A percentile compares a stretch with the other conserved stretches of the same genome.
Conservation (phyloP, 2,888 invertebrate species). For the Nomada goodeniana region DNA sequence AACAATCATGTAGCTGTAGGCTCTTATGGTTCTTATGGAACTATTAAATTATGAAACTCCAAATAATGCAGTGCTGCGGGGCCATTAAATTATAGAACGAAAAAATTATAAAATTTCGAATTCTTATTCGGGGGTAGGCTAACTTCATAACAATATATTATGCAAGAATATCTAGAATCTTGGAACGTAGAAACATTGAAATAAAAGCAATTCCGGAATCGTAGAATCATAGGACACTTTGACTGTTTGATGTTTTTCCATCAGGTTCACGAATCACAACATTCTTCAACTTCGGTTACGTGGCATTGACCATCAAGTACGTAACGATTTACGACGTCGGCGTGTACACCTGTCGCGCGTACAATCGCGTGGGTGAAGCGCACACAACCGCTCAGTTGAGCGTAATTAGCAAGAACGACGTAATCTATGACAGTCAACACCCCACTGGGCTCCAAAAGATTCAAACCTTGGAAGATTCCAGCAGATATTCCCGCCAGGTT, state of each 20-base stretch:
- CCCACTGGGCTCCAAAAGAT: constrained; percentile 96
- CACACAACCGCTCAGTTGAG: constrained; percentile 92
- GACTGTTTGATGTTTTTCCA: background rate
- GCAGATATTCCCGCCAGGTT: constrained; percentile 88
- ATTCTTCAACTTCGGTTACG: constrained; percentile 97
- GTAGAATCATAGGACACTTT: too few relatives aligned
- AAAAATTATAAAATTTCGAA: background rate
- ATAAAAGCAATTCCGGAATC: background rate
- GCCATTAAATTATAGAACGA: background rate
- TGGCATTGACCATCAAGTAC: constrained; percentile 96
- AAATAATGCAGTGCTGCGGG: background rate
- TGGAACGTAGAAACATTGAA: too few relatives aligned
- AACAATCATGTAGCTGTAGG: background rate
- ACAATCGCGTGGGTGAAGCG: constrained; percentile 94
- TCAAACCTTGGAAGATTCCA: constrained; percentile 94
- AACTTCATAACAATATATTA: too few relatives aligned
- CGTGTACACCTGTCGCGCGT: constrained; percentile 94
- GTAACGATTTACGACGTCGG: constrained; percentile 96
- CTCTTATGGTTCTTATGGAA: background rate
- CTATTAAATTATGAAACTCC: background rate
- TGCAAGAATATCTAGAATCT: background rate
- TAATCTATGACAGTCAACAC: constrained; percentile 95
- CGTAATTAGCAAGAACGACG: constrained; percentile 93
- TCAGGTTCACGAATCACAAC: constrained; percentile 93
- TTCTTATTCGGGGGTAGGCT: too few relatives aligned